Conservation (phyloP, 2,888 invertebrate species). For the Apodemia hepburni region DNA sequence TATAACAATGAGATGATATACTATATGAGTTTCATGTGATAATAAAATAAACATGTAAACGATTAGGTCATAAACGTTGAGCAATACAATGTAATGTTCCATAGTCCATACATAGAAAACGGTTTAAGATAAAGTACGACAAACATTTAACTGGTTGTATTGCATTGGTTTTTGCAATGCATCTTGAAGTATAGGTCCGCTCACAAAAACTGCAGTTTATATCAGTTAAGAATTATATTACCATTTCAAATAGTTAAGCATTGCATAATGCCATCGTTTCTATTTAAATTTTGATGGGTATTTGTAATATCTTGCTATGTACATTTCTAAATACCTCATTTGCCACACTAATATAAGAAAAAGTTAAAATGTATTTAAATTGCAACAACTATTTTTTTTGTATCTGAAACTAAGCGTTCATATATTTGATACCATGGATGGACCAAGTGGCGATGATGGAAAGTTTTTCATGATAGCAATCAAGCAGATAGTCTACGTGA, state of each 20-base stretch:
- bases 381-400: too few relatives aligned
- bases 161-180: slow-evolving; percentile 12
- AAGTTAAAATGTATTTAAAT: too few relatives aligned
- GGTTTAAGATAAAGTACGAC: slow-evolving; percentile 14
- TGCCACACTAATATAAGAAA: neutral
- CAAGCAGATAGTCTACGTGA: too few relatives aligned
- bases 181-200: slow-evolving; percentile 5
- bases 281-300: neutral
- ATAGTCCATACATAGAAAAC: slow-evolving; percentile 11
- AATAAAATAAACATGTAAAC: slow-evolving; percentile 2
- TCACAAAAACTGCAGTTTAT: slow-evolving; percentile 10
- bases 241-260: neutral
- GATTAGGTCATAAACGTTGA: slow-evolving; percentile 5
- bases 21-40: neutral
- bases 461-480: too few relatives aligned
- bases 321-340: neutral
- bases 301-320: neutral
- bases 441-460: too few relatives aligned
- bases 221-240: neutral
- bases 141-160: slow-evolving; percentile 10
- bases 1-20: neutral
- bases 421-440: too few relatives aligned
- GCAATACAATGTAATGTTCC: slow-evolving; percentile 6
- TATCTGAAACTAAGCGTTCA: too few relatives aligned
- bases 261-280: neutral